These are phyloP conservation scores for Plagodis pulveraria DNA, from an alignment of 2,888 invertebrate species.

Conservation along the genomic window DNA sequence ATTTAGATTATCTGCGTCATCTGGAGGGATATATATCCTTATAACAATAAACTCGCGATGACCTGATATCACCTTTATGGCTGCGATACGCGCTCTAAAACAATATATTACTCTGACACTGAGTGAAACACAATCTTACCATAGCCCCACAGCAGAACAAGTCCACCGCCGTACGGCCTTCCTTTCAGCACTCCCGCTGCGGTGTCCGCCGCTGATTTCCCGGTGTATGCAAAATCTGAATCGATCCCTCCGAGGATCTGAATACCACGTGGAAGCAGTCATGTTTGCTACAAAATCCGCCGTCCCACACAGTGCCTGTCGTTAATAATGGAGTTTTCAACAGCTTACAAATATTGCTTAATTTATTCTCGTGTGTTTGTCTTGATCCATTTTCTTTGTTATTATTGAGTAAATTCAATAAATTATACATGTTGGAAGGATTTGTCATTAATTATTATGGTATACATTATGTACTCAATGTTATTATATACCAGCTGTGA, in stretches of 20 bases:
- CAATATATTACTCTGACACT: neutral
- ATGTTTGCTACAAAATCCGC: slow-evolving; percentile 3
- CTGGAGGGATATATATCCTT: slow-evolving; percentile 1
- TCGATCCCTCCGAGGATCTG: neutral
- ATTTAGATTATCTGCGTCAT: neutral
- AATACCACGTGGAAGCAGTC: neutral
- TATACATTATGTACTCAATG: too few relatives aligned
- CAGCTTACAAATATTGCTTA: slow-evolving; percentile 1
- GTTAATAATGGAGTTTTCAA: neutral
- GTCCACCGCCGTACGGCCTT: slow-evolving; percentile 5
- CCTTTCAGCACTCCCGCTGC: slow-evolving; percentile 1
- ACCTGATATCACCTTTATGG: neutral
- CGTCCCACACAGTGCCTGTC: neutral
- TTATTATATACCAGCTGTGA: too few relatives aligned
- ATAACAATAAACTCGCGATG: neutral
- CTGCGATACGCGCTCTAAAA: neutral
- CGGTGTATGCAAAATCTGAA: slow-evolving; percentile 2
- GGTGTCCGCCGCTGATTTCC: slow-evolving; percentile 1
- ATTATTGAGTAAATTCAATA: too few relatives aligned
- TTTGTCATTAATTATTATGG: too few relatives aligned
- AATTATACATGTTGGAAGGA: too few relatives aligned
- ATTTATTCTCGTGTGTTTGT: neutral
- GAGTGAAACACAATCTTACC: neutral
- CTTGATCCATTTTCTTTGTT: neutral
- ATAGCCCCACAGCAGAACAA: slow-evolving; percentile 1